These are phyloP conservation scores for Syngnathus rostellatus DNA, from an alignment of 2,797 vertebrate genomes.

Conservation along the genomic window DNA sequence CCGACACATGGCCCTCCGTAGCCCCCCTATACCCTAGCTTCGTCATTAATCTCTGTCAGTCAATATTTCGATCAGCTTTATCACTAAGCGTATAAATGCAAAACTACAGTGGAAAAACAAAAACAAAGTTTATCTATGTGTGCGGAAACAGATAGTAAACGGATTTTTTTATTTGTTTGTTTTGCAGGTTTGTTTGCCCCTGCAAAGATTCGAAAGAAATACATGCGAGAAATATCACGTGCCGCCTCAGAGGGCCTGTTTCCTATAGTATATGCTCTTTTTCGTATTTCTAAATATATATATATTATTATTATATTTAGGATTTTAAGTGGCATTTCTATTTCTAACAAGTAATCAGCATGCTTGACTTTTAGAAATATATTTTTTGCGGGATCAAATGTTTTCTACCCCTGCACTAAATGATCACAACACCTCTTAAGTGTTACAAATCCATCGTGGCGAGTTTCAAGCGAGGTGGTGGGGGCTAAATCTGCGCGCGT, in stretches of 20 bases:
- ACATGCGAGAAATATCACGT: background rate
- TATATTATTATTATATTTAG: too few relatives aligned
- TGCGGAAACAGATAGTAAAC: conserved; percentile 13
- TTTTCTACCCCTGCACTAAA: background rate
- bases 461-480: background rate
- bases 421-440: background rate
- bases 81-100: conserved; percentile 70
- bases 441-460: background rate
- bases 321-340: too few relatives aligned
- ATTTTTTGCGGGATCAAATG: background rate
- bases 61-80: conserved; percentile 75
- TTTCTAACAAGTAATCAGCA: background rate
- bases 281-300: too few relatives aligned
- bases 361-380: background rate
- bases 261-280: background rate
- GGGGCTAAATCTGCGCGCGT: conserved; percentile 37
- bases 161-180: background rate
- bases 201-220: background rate
- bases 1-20: conserved; percentile 7
- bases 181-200: background rate
- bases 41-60: conserved; percentile 78
- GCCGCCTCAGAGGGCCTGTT: background rate
- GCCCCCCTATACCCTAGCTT: conserved; percentile 36
- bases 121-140: conserved; percentile 43
- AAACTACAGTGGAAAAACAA: conserved; percentile 68